A percentile compares a stretch with the other conserved stretches of the same genome.
These are phyloP conservation scores for Carcharodon carcharias DNA, from an alignment of 2,797 vertebrate genomes.

Conservation along the genomic window DNA sequence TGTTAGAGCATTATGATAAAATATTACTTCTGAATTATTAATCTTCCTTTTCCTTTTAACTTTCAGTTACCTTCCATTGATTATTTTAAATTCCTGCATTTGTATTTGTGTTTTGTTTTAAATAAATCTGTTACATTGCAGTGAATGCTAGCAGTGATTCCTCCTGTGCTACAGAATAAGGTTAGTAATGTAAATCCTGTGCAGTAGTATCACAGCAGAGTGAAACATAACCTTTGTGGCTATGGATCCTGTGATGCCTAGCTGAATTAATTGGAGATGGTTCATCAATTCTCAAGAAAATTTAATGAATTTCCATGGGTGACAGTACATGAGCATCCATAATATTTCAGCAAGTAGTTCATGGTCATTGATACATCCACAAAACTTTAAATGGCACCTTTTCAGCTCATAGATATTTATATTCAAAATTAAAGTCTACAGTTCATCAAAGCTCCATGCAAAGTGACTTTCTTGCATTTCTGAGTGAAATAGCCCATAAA, in stretches of 20 bases:
- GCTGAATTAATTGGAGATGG: background rate
- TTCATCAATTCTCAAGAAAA: background rate
- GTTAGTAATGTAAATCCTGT: background rate
- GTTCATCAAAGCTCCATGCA: background rate
- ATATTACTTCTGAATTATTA: background rate
- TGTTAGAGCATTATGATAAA: background rate
- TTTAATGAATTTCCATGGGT: background rate
- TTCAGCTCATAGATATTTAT: background rate
- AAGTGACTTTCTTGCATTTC: background rate
- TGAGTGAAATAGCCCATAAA: background rate
- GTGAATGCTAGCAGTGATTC: background rate
- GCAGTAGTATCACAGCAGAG: background rate
- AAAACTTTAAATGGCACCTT: background rate
- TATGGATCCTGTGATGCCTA: background rate
- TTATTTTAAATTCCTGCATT: background rate
- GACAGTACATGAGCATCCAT: background rate
- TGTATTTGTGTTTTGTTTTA: background rate
- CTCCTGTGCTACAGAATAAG: background rate
- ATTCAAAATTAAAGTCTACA: background rate
- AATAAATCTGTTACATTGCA: background rate
- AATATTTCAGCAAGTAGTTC: background rate
- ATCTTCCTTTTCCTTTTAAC: background rate
- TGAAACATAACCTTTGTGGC: constrained; percentile 15
- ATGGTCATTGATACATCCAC: background rate
- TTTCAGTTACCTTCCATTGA: background rate